Evolutionary conservation across 2,113 vertebrate genomes (phyloP).

Genomic region (Chlorocebus sabaeus): DNA sequence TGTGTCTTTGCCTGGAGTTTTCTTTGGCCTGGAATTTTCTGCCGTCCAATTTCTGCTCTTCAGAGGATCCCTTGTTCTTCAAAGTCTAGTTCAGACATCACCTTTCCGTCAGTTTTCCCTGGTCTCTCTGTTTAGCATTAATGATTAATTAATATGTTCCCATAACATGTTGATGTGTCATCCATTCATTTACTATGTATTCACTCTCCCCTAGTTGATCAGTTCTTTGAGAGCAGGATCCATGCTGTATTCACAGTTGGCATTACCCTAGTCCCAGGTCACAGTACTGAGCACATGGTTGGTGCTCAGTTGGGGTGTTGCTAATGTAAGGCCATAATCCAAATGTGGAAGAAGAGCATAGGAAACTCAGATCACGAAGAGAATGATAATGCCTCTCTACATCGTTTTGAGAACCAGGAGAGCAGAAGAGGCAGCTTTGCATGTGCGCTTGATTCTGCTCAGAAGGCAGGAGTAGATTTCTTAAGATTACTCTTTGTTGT

Average conservation of each 20-base stretch:
- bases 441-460: not conserved
- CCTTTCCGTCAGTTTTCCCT: not conserved
- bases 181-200: not conserved
- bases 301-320: not conserved
- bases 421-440: not conserved
- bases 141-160: not conserved
- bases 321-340: not conserved
- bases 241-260: not conserved
- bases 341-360: not conserved
- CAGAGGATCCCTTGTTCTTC: not conserved
- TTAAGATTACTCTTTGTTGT: not conserved
- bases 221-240: not conserved
- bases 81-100: not conserved
- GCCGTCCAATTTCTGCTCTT: not conserved
- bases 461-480: not conserved
- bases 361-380: not conserved
- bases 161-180: not conserved
- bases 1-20: not conserved
- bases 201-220: not conserved
- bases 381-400: not conserved
- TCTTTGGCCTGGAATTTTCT: not conserved
- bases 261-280: not conserved
- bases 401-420: not conserved
- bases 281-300: not conserved
- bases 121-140: not conserved